Base-by-base conservation (phyloP, 1,140 invertebrate genomes). In the Aplysia californica region DNA sequence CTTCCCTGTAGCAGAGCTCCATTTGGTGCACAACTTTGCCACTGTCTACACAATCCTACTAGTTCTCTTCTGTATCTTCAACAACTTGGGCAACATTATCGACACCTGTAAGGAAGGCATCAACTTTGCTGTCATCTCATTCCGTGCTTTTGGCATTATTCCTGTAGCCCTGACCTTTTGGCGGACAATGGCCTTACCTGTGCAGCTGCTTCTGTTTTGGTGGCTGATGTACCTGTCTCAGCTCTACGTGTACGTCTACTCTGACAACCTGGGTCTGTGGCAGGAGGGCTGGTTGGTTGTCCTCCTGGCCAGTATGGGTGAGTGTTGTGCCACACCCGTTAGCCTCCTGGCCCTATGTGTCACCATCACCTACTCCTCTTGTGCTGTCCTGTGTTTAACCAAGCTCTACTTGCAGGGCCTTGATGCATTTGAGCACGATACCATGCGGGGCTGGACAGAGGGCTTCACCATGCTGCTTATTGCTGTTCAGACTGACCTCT, bases 381-480 rank as follows among this genome's bases (percentile, higher is more conserved):
- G 89, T 79, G 86, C 88, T 66, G 84, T 91, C n/a, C 84, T 92
- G 5, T 87, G 87, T 33, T 65, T 87, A 10, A 91, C 91, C 0
- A 90, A 91, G 79, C 79, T 91, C 2, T 91, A 89, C 72, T 82
- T 92, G 20, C 88, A 90, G 79, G 91, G 90, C 1, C 86, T 86
- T 38, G 80, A 87, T 67, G 87, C 85, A 41, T 80, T 86, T 66
- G 89, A 88, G 31, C 85, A 89, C 78, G 89, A 90, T 73, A 81
- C 87, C 20, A 86, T 91, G 71, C 85, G 90, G 56, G 92, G 92
- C 2, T 91, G 91, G 87, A 91, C 91, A 6, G 92, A 93, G 84
- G 92, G 92, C n/a, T 86, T 92, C 26, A 92, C 91, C 0, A 90
- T 92, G 86, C 83, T 92, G 29, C 82, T 93, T 0, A 87, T 93